These are phyloP conservation scores for Catamblyrhynchus diadema DNA, from an alignment of 2,797 vertebrate species.

Conservation along the genomic window DNA sequence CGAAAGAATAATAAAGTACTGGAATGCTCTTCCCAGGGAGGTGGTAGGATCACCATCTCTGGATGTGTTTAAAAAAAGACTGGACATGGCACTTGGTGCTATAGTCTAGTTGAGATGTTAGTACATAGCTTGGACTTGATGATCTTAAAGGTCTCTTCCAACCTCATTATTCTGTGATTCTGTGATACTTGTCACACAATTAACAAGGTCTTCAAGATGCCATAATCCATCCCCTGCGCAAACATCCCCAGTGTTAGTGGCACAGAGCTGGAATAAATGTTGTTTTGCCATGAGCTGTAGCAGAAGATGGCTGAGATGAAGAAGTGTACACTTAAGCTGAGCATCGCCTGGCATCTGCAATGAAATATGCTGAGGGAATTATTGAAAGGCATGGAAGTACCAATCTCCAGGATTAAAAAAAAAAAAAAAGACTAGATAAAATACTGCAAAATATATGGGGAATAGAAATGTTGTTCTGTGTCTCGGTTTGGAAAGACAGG, in stretches of 20 bases:
- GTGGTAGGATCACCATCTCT: too few species aligned
- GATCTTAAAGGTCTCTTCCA: too few species aligned
- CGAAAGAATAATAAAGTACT: too few species aligned
- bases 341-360: neutral
- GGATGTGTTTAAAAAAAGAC: too few species aligned
- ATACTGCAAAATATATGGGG: neutral
- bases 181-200: neutral
- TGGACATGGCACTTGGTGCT: too few species aligned
- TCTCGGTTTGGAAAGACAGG: neutral
- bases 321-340: neutral
- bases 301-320: neutral
- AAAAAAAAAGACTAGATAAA: neutral
- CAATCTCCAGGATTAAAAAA: neutral
- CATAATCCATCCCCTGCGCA: neutral
- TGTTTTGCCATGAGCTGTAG: neutral
- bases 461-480: neutral
- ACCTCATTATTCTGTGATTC: too few species aligned
- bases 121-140: too few species aligned
- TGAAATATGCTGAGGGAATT: neutral
- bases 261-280: neutral
- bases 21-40: too few species aligned
- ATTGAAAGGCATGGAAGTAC: neutral
- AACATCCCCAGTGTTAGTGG: rapidly evolving
- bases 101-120: too few species aligned
- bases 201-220: neutral